A percentile compares a stretch with the other conserved stretches of the same genome.
Conservation (phyloP, 2,888 invertebrate genomes). For the Sycophila texana region DNA sequence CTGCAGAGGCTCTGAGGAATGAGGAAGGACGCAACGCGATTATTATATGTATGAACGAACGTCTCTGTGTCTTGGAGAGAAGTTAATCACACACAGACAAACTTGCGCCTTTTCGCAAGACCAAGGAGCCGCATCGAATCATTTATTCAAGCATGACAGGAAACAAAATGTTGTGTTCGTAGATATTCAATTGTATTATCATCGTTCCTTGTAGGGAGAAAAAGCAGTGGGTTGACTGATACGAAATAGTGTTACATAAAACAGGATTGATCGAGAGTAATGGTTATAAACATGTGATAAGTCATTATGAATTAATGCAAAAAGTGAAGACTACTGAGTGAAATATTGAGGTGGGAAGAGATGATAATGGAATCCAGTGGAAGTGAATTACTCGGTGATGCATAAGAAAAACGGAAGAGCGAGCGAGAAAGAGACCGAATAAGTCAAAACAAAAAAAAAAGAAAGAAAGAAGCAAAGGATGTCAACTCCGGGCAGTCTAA, state of each 20-base stretch:
- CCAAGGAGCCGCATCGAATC: slow-evolving; percentile 48
- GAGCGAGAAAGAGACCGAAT: slow-evolving; percentile 54
- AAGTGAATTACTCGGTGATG: slow-evolving; percentile 59
- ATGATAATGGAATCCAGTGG: slow-evolving; percentile 59
- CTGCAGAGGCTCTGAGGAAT: slow-evolving; percentile 24
- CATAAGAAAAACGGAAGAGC: slow-evolving; percentile 38
- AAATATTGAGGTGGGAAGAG: slow-evolving; percentile 41
- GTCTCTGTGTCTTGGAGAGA: slow-evolving; percentile 54
- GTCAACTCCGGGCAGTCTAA: slow-evolving; percentile 51
- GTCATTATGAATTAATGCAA: slow-evolving; percentile 71
- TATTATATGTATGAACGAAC: slow-evolving; percentile 38
- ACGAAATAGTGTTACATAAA: slow-evolving; percentile 64
- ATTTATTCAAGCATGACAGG: slow-evolving; percentile 67
- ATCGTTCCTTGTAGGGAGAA: slow-evolving; percentile 73
- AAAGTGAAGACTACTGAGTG: slow-evolving; percentile 64
- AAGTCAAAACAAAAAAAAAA: slow-evolving; percentile 50
- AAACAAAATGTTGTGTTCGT: slow-evolving; percentile 70
- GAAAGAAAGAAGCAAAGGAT: slow-evolving; percentile 53
- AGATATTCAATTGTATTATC: slow-evolving; percentile 74
- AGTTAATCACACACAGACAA: slow-evolving; percentile 56
- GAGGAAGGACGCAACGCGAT: slow-evolving; percentile 43
- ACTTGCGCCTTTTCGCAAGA: slow-evolving; percentile 32
- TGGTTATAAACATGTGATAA: slow-evolving; percentile 73
- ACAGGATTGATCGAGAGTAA: slow-evolving; percentile 56
- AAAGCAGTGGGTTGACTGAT: slow-evolving; percentile 72